Base-by-base conservation (phyloP, 2,797 vertebrate genomes). In the Notolabrus celidotus region DNA sequence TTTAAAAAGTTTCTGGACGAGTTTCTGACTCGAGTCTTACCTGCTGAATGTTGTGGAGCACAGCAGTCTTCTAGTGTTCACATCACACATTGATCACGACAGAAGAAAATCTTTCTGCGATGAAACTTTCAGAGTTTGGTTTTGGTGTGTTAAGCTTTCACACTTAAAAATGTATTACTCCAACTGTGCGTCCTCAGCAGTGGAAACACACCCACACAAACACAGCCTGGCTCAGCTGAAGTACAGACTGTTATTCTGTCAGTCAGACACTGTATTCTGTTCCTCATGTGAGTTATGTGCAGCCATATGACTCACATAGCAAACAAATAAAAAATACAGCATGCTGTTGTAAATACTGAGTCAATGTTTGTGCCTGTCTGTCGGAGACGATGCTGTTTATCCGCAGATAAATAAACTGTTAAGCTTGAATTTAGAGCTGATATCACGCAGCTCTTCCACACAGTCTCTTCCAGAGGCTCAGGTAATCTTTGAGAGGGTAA, bases 221-320 rank as follows among this genome's bases (percentile, higher is more conserved):
- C 36, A 4, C 53, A 45, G 4, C 0, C 23, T 25, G 23, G 4
- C 17, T n/a, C 56, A 49, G 50, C 31, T 31, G 27, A 41, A 10
- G 17, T 55, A 8, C 14, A 7, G 47, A 59, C 25, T 38, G 15
- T 8, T 3, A 19, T 25, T 43, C 2, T 33, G 39, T 66, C 57
- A 51, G 12, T 61, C 72, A 50, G 39, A 23, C 34, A 2, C 41
- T 33, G 38, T 34, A 19, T 56, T 51, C 41, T 42, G 45, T 33
- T 39, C n/a, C 14, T 46, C 22, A 16, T 47, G 58, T 23, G 33
- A 56, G 46, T 63, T 55, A 43, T 29, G 2, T 4, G 2, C 7
- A 43, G 12, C 6, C 38, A 36, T 36, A 22, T 50, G 38, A 53
- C 23, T 42, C 39, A 50, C n/a, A 19, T 14, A 12, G 46, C 49